These are phyloP conservation scores for Nymphicus hollandicus DNA, from an alignment of 2,113 vertebrate genomes.

Conservation along the genomic window DNA sequence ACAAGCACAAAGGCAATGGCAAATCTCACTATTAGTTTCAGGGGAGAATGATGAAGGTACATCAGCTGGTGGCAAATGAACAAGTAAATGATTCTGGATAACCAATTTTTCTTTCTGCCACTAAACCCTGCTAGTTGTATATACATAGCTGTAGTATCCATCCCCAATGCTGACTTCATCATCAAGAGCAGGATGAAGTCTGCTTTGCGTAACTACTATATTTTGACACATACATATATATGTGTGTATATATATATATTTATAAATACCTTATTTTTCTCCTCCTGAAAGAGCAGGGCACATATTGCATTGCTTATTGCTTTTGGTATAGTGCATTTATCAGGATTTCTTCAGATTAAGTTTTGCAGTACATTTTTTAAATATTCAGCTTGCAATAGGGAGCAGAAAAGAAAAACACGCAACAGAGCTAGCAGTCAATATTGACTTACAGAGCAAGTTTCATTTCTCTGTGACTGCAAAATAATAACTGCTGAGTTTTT, in stretches of 20 bases:
- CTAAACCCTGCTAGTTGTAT: neutral
- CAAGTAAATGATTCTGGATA: neutral
- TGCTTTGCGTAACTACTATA: neutral
- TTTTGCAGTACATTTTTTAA: neutral
- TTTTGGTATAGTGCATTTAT: neutral
- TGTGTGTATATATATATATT: neutral
- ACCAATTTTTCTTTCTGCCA: slow-evolving; percentile 12
- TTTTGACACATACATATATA: neutral
- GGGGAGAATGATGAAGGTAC: neutral
- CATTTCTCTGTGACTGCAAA: neutral
- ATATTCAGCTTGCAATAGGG: neutral
- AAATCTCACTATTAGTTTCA: slow-evolving; percentile 5
- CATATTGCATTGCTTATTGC: neutral
- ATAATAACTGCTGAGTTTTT: neutral
- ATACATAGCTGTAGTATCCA: neutral
- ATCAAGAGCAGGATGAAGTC: neutral
- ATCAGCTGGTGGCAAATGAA: neutral
- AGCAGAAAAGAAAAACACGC: neutral
- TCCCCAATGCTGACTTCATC: neutral
- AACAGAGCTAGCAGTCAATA: neutral
- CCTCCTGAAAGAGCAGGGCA: neutral
- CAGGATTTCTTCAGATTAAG: neutral
- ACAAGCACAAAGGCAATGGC: neutral
- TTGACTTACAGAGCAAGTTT: slow-evolving; percentile 4
- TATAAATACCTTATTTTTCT: neutral